Base-by-base conservation (phyloP, 1,140 invertebrate species). In the Chionoecetes opilio region DNA sequence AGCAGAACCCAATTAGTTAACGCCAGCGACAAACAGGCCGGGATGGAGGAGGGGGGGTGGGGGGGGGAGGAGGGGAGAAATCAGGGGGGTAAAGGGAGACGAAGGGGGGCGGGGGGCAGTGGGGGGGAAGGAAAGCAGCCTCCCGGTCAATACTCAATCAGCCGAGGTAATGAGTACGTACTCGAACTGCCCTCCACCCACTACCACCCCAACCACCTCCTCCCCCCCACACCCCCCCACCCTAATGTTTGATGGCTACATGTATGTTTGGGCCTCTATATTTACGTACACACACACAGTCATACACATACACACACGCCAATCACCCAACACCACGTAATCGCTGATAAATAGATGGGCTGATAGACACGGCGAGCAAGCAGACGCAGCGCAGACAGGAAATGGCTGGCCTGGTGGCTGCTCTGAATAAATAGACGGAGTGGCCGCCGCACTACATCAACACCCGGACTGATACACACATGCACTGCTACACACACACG, bases 141-240 rank as follows among this genome's bases (percentile, higher is more conserved):
- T 38, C 84, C n/a, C 32, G 84, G 84, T 86, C 84, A 86, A 91
- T 63, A 63, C 88, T 32, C 88, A 91, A 41, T 46, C 88, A 91
- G 37, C 37, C 38, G 46, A 37, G 46, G 37, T 46, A 41, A 46
- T 53, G 46, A 32, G 46, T 41, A 34, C 32, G 38, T 41, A 88
- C 86, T 34, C 32, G 38, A 37, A 88, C 86, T 35, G 17, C 3
- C 86, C 85, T 87, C 85, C 32, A 32, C 85, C 35, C 3, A 29
- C 31, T 26, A 29, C 29, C 31, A 29, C 85, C 9, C 85, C 31
- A 2, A 34, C 31, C 37, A 2, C 29, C 63, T 21, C 21, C 6
- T 21, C 53, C 63, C n/a, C 46, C 21, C 46, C 11, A 11, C 63
- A 75, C 21, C 21, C 0, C 63, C 9, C 1, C 63, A 75, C 9